Base-by-base conservation (phyloP, 2,888 invertebrate species). In the Nephrotoma appendiculata region DNA sequence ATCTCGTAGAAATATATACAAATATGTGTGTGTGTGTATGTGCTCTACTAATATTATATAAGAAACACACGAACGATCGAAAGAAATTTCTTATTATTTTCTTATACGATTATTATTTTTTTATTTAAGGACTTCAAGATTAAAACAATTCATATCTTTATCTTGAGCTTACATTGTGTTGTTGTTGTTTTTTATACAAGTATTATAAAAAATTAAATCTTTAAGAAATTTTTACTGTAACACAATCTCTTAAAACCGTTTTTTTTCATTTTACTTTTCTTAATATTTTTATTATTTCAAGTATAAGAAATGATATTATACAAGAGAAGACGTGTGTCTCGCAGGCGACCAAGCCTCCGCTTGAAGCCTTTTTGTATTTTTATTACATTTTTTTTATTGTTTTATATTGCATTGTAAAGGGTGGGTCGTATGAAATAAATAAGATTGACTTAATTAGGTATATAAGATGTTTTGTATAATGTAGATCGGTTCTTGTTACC, bases 271-370 rank as follows among this genome's bases (percentile, higher is more conserved):
- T 71, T 71, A 71, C 71, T 71, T 71, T 71, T 71, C 71, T 71
- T 71, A 71, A 71, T 71, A 71, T 71, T 71, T 48, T 71, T 31
- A 31, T 71, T 71, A 19, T 71, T 71, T 71, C 71, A 71, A 71
- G 12, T 71, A 19, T 19, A 71, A 71, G 57, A 57, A 57, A 57
- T 57, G 6, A 57, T 31, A 31, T 31, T 31, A 31, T 57, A 84
- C 83, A 84, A 84, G 84, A 85, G 83, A 44, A 86, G 86, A 86
- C 86, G 87, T 86, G 87, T 87, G 87, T 86, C 87, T 86, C 57
- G 86, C 86, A 86, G 57, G 57, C 86, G 85, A 83, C 86, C 86
- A 83, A 86, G 52, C 87, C 86, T 86, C 48, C 31, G 86, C 86
- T 45, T 86, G 12, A 52, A 52, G 86, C 86, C n/a, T 52, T 86